Base-by-base conservation (phyloP, 1,140 invertebrate genomes). In the Achroia grisella region DNA sequence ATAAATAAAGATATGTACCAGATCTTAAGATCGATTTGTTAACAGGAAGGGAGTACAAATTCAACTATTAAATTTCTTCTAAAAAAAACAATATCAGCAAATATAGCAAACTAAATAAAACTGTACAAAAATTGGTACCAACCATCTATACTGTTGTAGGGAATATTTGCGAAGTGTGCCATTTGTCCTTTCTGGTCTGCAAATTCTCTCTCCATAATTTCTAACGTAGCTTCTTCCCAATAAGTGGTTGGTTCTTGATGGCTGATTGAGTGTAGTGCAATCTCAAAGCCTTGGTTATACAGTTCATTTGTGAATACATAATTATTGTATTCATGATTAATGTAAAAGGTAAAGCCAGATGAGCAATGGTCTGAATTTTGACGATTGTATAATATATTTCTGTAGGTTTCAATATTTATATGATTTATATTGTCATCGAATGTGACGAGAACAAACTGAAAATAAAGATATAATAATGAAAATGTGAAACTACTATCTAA, bases 371-470 rank as follows among this genome's bases (percentile, higher is more conserved):
- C 91, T 0, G 89, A 89, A 83, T 91, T 89, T 30, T 14, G 64
- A 1, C 91, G 69, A 5, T 85, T 86, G 35, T 88, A 86, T 33
- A 93, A 87, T 1, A 91, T 62, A 23, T 89, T 61, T 13, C 88
- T 70, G 62, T 93, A 93, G 17, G 90, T 88, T 6, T 88, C 75
- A 42, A 89, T 91, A 68, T 93, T 93, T 0, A 88, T 60, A 0
- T 88, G 86, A 53, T 89, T 92, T 2, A 94, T 88, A 0, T 88
- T 91, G 79, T 92, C 91, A 56, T 92, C 91, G 62, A 92, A 93
- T 1, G 90, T 92, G 3, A 92, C 63, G 1, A 91, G 59, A n/a
- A 92, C 46, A n/a, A 61, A 61, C 58, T 61, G 53, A 15, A 54
- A 58, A 9, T 23, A 14, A 12, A 23, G 17, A 23, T n/a, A n/a